Conservation (phyloP, 1,140 invertebrate genomes). For the Drosophila triauraria region DNA sequence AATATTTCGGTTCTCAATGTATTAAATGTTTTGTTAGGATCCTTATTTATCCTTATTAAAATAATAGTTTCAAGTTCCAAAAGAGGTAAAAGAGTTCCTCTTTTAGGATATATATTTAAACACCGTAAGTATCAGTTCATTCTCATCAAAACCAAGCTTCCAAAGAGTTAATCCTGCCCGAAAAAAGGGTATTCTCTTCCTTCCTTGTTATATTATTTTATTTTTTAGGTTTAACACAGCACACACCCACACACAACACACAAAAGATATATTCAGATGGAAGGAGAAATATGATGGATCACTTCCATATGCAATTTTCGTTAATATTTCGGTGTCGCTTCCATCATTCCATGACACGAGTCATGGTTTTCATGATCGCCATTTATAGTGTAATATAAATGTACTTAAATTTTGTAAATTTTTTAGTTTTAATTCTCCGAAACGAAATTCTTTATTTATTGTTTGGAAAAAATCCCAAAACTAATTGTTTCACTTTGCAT, state of each 20-base stretch:
- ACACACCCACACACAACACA: constrained; percentile 36
- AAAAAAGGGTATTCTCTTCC: constrained; percentile 13
- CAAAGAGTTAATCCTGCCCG: neutral
- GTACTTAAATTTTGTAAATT: constrained; percentile 2
- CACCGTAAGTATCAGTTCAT: too few species aligned
- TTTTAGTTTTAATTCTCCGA: neutral
- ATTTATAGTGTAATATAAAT: constrained; percentile 31
- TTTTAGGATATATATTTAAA: too few species aligned
- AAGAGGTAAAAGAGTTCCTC: too few species aligned
- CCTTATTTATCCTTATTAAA: neutral
- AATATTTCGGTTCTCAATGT: too few species aligned
- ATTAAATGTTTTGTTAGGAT: neutral
- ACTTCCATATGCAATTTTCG: constrained; percentile 84
- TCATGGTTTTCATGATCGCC: constrained; percentile 41
- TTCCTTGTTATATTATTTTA: constrained; percentile 11
- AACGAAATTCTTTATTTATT: neutral
- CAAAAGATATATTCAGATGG: constrained; percentile 12
- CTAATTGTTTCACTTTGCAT: neutral
- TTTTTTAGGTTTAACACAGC: constrained; percentile 55
- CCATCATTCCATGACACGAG: constrained; percentile 60
- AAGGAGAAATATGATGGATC: constrained; percentile 77
- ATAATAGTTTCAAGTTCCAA: too few species aligned
- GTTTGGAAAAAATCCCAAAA: neutral
- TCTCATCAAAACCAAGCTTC: too few species aligned
- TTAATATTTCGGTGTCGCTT: constrained; percentile 64